Evolutionary conservation across 2,888 invertebrate species (phyloP).

Genomic region (Lordiphosa andalusiaca): DNA sequence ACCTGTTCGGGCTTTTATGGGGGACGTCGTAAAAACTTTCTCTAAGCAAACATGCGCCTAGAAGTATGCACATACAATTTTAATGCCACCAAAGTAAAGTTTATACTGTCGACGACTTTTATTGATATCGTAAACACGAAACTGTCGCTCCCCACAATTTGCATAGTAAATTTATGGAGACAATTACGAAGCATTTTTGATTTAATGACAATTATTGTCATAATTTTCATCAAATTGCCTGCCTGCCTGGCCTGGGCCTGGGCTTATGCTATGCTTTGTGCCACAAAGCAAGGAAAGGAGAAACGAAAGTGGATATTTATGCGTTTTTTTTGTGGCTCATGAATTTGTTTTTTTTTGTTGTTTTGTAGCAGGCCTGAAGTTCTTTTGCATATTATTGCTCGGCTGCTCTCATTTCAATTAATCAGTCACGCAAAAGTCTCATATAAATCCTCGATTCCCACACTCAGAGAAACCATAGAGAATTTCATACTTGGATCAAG

Average conservation of each 20-base stretch:
- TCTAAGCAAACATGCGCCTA: slow-evolving; percentile 59
- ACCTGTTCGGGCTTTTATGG: slow-evolving; percentile 50
- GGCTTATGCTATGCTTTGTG: slow-evolving; percentile 58
- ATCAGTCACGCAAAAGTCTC: slow-evolving; percentile 72
- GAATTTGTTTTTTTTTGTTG: slow-evolving; percentile 51
- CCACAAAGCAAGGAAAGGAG: slow-evolving; percentile 46
- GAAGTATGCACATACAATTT: slow-evolving; percentile 69
- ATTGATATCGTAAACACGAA: slow-evolving; percentile 73
- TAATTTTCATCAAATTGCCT: slow-evolving; percentile 75
- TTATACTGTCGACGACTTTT: slow-evolving; percentile 74
- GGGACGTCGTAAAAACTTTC: slow-evolving; percentile 66
- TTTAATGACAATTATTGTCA: slow-evolving; percentile 77
- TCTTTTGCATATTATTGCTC: slow-evolving; percentile 36
- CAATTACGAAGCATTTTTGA: slow-evolving; percentile 76
- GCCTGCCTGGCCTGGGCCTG: slow-evolving; percentile 51
- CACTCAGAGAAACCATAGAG: too few relatives aligned
- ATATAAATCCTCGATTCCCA: too few relatives aligned
- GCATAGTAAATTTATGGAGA: slow-evolving; percentile 76
- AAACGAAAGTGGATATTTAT: slow-evolving; percentile 59
- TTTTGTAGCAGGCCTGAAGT: slow-evolving; percentile 55
- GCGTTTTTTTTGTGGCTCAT: slow-evolving; percentile 70
- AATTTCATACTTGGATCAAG: too few relatives aligned
- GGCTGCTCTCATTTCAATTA: slow-evolving; percentile 57
- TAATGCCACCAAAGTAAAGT: slow-evolving; percentile 70
- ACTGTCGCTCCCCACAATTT: slow-evolving; percentile 58